phyloP scores from a whole-genome alignment of 2,797 vertebrate species.

The Catamblyrhynchus diadema region DNA sequence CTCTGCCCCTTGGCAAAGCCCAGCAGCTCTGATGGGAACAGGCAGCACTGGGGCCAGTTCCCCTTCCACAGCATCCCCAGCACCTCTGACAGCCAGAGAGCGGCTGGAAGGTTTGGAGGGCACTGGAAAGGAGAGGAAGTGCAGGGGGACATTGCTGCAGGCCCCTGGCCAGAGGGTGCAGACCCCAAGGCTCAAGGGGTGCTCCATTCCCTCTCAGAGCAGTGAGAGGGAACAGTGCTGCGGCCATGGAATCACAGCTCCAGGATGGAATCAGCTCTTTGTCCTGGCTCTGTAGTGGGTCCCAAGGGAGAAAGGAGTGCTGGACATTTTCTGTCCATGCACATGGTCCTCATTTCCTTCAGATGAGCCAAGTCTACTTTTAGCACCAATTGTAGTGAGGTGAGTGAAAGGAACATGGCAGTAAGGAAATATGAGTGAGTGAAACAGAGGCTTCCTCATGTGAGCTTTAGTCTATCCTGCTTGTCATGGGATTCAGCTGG shows the following conservation, averaged over 20 bases:
- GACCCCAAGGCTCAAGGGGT: accelerated
- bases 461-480: not conserved
- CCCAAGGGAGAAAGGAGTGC: not conserved
- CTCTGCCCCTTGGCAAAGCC: not conserved
- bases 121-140: not conserved
- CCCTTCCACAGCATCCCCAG: not conserved
- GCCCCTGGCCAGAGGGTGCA: not conserved
- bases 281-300: not conserved
- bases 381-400: not conserved
- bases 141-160: not conserved
- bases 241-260: not conserved
- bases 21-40: accelerated
- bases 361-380: not conserved
- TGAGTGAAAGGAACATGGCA: not conserved
- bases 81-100: not conserved
- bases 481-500: not conserved
- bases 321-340: not conserved
- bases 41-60: accelerated
- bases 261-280: not conserved
- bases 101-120: not conserved
- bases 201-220: not conserved
- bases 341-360: not conserved
- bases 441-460: not conserved
- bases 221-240: not conserved
- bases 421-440: not conserved